Evolutionary conservation across 2,113 vertebrate species (phyloP).

Genomic region (Hippopotamus amphibius): DNA sequence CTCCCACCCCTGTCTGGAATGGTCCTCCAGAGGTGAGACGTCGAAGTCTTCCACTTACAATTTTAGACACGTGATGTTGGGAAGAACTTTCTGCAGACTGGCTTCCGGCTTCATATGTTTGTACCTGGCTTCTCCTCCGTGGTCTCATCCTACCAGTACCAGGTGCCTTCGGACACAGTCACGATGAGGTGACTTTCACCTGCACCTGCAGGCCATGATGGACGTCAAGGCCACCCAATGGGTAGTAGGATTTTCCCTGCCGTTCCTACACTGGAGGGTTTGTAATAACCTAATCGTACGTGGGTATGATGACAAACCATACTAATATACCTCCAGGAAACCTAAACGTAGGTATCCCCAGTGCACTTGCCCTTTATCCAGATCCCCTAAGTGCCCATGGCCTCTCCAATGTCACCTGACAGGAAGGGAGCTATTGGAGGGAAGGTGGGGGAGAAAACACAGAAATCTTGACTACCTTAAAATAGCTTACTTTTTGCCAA

Average conservation of each 20-base stretch:
- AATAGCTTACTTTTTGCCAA: not conserved
- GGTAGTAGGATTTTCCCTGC: fast-evolving
- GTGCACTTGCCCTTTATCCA: not conserved
- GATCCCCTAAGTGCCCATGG: not conserved
- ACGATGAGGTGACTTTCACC: not conserved
- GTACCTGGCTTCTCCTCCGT: not conserved
- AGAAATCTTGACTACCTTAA: not conserved
- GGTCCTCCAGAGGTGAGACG: not conserved
- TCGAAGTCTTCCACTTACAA: not conserved
- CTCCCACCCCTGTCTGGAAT: not conserved
- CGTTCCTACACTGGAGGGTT: not conserved
- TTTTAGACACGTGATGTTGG: not conserved
- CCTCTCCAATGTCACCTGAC: not conserved
- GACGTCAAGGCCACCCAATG: not conserved
- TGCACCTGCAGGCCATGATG: not conserved
- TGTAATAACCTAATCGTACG: not conserved
- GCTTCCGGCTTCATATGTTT: not conserved
- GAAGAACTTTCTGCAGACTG: not conserved
- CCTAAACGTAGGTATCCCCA: not conserved
- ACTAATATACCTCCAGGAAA: not conserved
- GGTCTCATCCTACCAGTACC: not conserved
- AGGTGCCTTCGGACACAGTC: not conserved
- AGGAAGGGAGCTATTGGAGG: not conserved
- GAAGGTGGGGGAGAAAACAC: not conserved
- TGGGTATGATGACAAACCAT: not conserved